Evolutionary conservation across 2,888 invertebrate genomes (phyloP).

Genomic region (Dioctria rufipes): DNA sequence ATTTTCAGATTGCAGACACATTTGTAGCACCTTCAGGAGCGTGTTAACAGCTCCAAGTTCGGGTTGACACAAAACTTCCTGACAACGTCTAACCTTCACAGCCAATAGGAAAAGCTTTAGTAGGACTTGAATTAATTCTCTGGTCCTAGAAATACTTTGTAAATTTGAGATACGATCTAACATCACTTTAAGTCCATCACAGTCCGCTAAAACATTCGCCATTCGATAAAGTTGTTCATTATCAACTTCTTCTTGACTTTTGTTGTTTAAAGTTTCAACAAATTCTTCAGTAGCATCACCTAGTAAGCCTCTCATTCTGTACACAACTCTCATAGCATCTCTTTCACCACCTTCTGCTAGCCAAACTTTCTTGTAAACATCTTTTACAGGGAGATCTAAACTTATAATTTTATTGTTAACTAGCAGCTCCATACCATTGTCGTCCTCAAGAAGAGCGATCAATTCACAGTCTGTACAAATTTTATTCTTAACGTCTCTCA

Average conservation of each 20-base stretch:
- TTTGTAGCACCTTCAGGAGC: conserved; percentile 87
- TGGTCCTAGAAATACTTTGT: conserved; percentile 88
- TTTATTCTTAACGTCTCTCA: conserved; percentile 99
- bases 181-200: conserved; percentile 84
- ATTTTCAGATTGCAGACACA: conserved; percentile 78
- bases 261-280: conserved; percentile 92
- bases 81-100: conserved; percentile 91
- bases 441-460: conserved; percentile 97
- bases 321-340: conserved; percentile 97
- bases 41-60: conserved; percentile 87
- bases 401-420: conserved; percentile 72
- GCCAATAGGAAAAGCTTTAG: conserved; percentile 91
- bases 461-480: conserved; percentile 98
- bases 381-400: conserved; percentile 71
- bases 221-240: conserved; percentile 95
- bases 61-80: conserved; percentile 90
- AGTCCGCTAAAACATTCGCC: conserved; percentile 88
- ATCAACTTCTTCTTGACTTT: conserved; percentile 88
- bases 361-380: conserved; percentile 89
- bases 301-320: conserved; percentile 96
- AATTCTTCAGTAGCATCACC: conserved; percentile 99
- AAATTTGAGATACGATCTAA: conserved; percentile 87
- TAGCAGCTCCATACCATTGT: conserved; percentile 97
- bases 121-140: conserved; percentile 89
- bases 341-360: conserved; percentile 90